Conservation (phyloP, 2,113 vertebrate genomes). For the Austrofundulus limnaeus region DNA sequence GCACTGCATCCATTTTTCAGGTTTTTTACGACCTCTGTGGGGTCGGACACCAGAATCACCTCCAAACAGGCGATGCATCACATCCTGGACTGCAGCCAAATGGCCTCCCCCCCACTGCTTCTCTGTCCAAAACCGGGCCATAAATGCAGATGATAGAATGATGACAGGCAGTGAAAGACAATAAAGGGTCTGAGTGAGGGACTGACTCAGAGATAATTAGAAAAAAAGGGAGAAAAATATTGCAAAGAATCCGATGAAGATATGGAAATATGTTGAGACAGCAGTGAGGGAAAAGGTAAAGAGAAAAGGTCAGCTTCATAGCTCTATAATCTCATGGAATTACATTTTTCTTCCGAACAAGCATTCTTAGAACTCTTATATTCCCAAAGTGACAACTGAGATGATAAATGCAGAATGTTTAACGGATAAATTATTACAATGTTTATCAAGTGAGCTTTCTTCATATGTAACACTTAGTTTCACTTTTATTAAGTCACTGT, state of each 20-base stretch:
- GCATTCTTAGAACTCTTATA: conserved; percentile 1
- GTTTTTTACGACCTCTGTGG: conserved; percentile 52
- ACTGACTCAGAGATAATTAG: conserved; percentile 29
- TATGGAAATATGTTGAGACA: conserved; percentile 21
- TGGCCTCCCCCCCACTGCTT: conserved; percentile 16
- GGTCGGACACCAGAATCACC: conserved; percentile 29
- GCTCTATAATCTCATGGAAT: conserved; percentile 3
- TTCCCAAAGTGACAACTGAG: neutral
- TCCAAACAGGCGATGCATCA: conserved; percentile 56
- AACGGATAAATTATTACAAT: conserved; percentile 39
- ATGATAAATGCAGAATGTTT: conserved; percentile 29
- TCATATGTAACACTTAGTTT: conserved; percentile 15
- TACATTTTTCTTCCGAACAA: neutral
- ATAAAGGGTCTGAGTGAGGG: conserved; percentile 21
- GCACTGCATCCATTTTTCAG: conserved; percentile 43
- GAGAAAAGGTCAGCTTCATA: neutral
- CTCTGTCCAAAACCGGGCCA: conserved; percentile 15
- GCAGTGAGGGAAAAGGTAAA: conserved; percentile 22
- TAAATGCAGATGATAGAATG: conserved; percentile 47
- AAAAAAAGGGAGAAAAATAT: conserved; percentile 24
- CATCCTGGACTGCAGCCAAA: conserved; percentile 41
- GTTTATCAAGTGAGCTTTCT: conserved; percentile 31
- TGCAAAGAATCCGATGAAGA: conserved; percentile 14
- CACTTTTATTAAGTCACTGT: conserved; percentile 36
- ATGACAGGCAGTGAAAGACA: conserved; percentile 45